Evolutionary conservation across 2,888 invertebrate genomes (phyloP).

Genomic region (Drosophila stalkeri): DNA sequence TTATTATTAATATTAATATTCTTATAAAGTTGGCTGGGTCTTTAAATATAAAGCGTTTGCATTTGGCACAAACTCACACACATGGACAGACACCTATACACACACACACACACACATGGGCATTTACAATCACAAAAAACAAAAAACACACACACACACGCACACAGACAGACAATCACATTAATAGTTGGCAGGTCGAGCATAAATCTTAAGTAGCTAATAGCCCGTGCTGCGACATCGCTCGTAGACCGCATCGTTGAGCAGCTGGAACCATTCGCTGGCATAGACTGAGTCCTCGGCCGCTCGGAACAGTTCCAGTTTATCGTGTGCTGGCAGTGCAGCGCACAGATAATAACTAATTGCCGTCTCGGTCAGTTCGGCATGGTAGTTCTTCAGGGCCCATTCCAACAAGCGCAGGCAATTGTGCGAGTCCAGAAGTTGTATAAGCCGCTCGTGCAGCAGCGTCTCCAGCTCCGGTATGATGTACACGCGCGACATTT

Average conservation of each 20-base stretch:
- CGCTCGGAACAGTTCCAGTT: conserved; percentile 81
- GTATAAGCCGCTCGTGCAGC: conserved; percentile 78
- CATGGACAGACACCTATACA: not conserved
- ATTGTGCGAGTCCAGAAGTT: conserved; percentile 78
- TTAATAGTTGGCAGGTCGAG: conserved; percentile 25
- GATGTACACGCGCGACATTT: conserved; percentile 84
- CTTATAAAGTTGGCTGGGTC: conserved; percentile 49
- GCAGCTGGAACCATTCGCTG: conserved; percentile 84
- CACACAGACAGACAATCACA: conserved; percentile 25
- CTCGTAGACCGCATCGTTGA: conserved; percentile 83
- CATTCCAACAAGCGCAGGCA: conserved; percentile 84
- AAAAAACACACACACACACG: not conserved
- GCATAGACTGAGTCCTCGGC: conserved; percentile 83
- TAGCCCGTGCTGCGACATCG: conserved; percentile 79
- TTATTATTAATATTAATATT: conserved; percentile 7
- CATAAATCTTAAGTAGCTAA: conserved; percentile 27
- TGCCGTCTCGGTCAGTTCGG: conserved; percentile 83
- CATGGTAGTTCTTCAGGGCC: conserved; percentile 84
- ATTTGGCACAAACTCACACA: conserved; percentile 36
- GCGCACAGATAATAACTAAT: conserved; percentile 85
- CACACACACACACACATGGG: not conserved
- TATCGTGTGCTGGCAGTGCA: conserved; percentile 73
- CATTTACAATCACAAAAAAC: conserved; percentile 11
- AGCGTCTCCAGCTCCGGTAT: conserved; percentile 82
- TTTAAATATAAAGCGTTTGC: conserved; percentile 32